Conservation (phyloP, 2,888 invertebrate species). For the Hydropsyche betteni region DNA sequence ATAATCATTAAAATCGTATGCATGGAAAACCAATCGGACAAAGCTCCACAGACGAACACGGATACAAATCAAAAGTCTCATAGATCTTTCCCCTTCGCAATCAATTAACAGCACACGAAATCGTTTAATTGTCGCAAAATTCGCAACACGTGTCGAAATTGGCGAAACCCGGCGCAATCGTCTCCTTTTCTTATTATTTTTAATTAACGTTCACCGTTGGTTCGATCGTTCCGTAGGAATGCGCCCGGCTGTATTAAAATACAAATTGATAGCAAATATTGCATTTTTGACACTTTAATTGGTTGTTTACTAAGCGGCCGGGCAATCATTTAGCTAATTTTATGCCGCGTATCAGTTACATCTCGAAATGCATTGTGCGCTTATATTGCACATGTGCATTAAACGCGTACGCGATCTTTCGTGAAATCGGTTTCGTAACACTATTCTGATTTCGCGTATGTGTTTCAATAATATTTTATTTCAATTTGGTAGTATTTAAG, state of each 20-base stretch:
- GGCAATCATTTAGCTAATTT: conserved; percentile 34
- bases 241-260: conserved; percentile 39
- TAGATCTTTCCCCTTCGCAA: too few relatives aligned
- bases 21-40: too few relatives aligned
- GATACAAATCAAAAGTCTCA: too few relatives aligned
- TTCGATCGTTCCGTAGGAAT: conserved; percentile 17
- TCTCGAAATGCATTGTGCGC: conserved; percentile 20
- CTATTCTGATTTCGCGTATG: too few relatives aligned
- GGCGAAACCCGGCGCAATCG: not conserved
- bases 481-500: too few relatives aligned
- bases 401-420: not conserved
- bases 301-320: conserved; percentile 41
- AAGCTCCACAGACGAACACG: too few relatives aligned
- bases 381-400: too few relatives aligned
- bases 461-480: too few relatives aligned
- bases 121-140: too few relatives aligned
- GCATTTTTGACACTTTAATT: conserved; percentile 46
- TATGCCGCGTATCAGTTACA: conserved; percentile 43
- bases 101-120: too few relatives aligned
- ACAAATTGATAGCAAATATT: conserved; percentile 46
- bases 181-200: conserved; percentile 1
- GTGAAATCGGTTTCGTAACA: not conserved
- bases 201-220: not conserved
- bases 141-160: not conserved
- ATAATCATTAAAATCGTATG: too few relatives aligned